Percentiles rank a stretch among this genome's conserved stretches.
Evolutionary conservation across 2,113 vertebrate species (phyloP).

Genomic region (Pterocles burchelli): DNA sequence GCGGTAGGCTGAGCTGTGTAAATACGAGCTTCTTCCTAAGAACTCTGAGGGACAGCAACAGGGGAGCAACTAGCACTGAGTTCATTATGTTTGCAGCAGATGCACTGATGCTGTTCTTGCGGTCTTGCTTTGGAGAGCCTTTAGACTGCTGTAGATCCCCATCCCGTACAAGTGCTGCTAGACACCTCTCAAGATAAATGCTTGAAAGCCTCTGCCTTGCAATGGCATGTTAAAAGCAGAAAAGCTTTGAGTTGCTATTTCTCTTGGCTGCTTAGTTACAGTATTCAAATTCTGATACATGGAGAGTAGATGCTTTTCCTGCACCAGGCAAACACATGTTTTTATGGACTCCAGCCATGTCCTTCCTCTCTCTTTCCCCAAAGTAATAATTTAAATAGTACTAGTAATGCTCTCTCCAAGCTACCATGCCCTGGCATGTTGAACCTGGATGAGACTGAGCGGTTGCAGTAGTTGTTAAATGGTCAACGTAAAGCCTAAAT

Average conservation of each 20-base stretch:
- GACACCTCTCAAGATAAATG: not conserved
- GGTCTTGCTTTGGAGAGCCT: not conserved
- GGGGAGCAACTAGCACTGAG: fast-evolving
- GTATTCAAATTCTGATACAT: not conserved
- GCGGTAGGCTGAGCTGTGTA: fast-evolving
- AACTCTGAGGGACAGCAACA: not conserved
- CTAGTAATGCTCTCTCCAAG: not conserved
- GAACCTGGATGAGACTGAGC: not conserved
- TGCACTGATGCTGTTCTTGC: fast-evolving
- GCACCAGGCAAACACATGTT: not conserved
- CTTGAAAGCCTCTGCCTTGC: not conserved
- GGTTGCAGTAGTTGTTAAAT: not conserved
- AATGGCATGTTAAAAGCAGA: not conserved
- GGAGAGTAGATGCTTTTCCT: not conserved
- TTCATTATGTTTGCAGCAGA: fast-evolving
- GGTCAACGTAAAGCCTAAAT: not conserved
- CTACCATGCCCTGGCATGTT: fast-evolving
- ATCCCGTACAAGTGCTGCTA: not conserved
- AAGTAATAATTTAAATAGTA: not conserved
- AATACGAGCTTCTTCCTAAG: not conserved
- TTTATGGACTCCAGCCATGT: not conserved
- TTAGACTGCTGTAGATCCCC: not conserved
- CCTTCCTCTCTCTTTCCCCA: not conserved
- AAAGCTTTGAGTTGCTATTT: not conserved
- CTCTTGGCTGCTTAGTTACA: not conserved